Conservation (phyloP, 2,113 vertebrate genomes). For the Petroica traversi region DNA sequence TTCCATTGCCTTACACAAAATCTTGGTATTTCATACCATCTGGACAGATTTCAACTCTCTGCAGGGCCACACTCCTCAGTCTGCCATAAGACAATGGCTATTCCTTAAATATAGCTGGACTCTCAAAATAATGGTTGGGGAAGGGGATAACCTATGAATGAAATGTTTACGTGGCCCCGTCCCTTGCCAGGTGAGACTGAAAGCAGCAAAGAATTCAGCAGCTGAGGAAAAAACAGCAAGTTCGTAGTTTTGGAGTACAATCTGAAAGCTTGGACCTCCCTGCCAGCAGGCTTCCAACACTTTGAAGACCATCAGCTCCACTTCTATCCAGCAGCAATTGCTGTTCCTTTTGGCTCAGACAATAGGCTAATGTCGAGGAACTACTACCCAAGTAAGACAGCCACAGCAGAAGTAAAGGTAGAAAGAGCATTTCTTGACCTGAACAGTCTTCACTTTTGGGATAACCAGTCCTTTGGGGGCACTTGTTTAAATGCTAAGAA, state of each 20-base stretch:
- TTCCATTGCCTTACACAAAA: neutral
- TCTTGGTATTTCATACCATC: neutral
- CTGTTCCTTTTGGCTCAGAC: neutral
- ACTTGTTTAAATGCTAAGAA: neutral
- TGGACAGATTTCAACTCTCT: neutral
- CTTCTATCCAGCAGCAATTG: neutral
- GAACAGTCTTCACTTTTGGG: neutral
- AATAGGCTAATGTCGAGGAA: neutral
- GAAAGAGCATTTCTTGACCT: neutral
- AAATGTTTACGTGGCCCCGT: fast-evolving
- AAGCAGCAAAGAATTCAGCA: neutral
- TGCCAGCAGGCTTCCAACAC: neutral
- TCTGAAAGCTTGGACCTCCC: neutral
- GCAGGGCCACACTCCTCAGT: neutral
- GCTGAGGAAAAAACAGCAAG: neutral
- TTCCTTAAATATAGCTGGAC: neutral
- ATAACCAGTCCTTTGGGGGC: neutral
- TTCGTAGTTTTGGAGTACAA: neutral
- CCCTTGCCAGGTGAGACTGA: neutral
- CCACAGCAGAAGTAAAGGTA: neutral
- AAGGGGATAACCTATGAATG: neutral
- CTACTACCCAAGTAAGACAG: neutral
- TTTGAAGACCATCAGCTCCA: neutral
- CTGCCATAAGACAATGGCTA: neutral
- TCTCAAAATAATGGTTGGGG: neutral